Evolutionary conservation across 2,888 invertebrate species (phyloP), one percentile per base, ranked within the genome.

Genomic region (Pteria penguin): DNA sequence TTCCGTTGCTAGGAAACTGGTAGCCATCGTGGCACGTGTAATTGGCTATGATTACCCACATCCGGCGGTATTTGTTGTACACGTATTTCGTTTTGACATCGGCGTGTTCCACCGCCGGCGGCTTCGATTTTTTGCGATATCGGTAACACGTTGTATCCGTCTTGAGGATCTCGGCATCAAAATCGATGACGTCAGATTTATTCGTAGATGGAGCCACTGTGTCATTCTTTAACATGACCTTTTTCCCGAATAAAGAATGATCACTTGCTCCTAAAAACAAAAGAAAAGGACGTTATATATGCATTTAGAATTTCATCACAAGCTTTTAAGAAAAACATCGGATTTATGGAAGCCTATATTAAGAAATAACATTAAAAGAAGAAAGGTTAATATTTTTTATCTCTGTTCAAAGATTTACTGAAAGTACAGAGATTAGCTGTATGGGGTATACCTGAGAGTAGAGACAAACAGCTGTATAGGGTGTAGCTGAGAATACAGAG

Each of bases 111-210:
- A 85, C 57, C 26, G 61, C 54, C 1, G 84, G 83, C 2, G 88
- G 87, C 5, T 76, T 61, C 3, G 80, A 76, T 27, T 18, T 57
- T 69, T 29, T 65, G 18, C 70, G 63, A 29, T 73, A 73, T 24
- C 66, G 63, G 63, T 79, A 82, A 62, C 84, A 84, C n/a, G 84
- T 81, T 58, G 78, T 76, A 36, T 84, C 84, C 5, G 76, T 76
- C 8, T 75, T 69, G n/a, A 52, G 54, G 5, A 84, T 60, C 31
- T 81, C 71, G 4, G 58, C 58, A 1, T 58, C 70, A 61, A 77
- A 77, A 26, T 77, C 31, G 8, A 72, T 29, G 45, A 32, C 29
- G 31, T 63, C 26, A 5, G 36, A 4, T 14, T 36, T 55, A 8
- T 22, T 27, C 2, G 36, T 65, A 18, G 65, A 22, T 29, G 55